Evolutionary conservation across 2,888 invertebrate species (phyloP), one percentile per base, ranked within the genome.

Genomic region (Dolichopus griseipennis): DNA sequence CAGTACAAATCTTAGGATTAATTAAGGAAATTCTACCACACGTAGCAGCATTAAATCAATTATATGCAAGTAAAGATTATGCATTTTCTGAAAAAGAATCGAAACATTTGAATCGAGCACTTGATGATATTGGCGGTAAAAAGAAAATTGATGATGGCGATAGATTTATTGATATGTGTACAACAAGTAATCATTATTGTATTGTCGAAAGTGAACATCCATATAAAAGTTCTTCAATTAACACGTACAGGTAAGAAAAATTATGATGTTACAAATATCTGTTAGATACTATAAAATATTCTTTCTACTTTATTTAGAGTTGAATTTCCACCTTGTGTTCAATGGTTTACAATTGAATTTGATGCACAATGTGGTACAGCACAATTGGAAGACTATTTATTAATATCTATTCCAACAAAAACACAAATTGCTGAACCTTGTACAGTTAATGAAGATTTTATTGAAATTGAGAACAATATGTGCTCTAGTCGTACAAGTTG

Each of bases 181-280:
- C 93, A 34, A 92, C 93, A 1, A 91, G 93, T 70, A 89, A 90
- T 76, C 92, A 93, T 82, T 95, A 93, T 78, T 91, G 94, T 6
- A 89, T 93, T 85, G 88, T 96, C 1, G 97, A 98, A 82, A 96
- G 96, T 78, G 95, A 96, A 62, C 98, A 98, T 84, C 98, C 98
- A 0, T 98, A 98, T 81, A 92, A 92, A 79, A 90, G 93, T 62
- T 90, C 95, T 1, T 86, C 90, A 21, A 90, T 95, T 43, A 88
- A 90, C 62, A 92, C 93, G 77, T 93, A 91, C 81, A 87, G 89
- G 90, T 91, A 79, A 69, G 9, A 4, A 4, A 18, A 52, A n/a
- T 66, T 61, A 18, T 63, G 12, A 22, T 27, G 12, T 10, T 52
- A 52, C n/a, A 4, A 27, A 27, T 27, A 27, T 27, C 5, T 5